Percentiles rank a stretch among this genome's conserved stretches.
These are phyloP conservation scores for Ferrisia virgata DNA, from an alignment of 2,888 invertebrate species.

Conservation along the genomic window DNA sequence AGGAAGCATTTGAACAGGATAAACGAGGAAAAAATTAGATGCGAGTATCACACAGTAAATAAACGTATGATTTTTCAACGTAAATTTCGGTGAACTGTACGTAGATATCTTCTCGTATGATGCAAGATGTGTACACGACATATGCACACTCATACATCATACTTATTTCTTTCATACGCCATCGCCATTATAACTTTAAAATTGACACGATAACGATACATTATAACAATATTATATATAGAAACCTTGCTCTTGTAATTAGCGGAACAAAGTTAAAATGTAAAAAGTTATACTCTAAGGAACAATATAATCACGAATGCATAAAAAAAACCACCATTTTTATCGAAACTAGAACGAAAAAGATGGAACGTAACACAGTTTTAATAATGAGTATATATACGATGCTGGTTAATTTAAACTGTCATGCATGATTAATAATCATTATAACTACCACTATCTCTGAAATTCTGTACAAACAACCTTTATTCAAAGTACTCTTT, in stretches of 20 bases:
- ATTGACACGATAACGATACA: background rate
- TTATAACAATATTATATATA: background rate
- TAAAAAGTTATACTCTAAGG: conserved; percentile 20
- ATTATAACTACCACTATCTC: conserved; percentile 3
- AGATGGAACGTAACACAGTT: background rate
- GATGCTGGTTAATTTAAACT: conserved; percentile 30
- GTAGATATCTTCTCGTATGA: too few species aligned
- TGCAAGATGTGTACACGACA: too few species aligned
- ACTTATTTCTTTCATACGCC: background rate
- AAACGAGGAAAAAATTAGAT: too few species aligned
- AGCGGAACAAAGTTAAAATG: background rate
- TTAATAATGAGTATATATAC: conserved; percentile 9
- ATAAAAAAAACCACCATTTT: conserved; percentile 2
- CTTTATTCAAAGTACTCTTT: conserved; percentile 15
- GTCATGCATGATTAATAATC: conserved; percentile 33
- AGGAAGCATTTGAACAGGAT: too few species aligned
- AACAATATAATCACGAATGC: conserved; percentile 15
- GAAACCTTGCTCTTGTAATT: background rate
- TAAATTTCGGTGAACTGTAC: too few species aligned
- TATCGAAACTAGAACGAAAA: conserved; percentile 20
- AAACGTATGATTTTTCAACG: too few species aligned
- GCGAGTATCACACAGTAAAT: too few species aligned
- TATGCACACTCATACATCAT: background rate
- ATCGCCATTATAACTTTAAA: conserved; percentile 8
- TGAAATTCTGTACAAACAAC: conserved; percentile 19